Evolutionary conservation across 2,888 invertebrate species (phyloP).

Genomic region (Taphrorychus bicolor): DNA sequence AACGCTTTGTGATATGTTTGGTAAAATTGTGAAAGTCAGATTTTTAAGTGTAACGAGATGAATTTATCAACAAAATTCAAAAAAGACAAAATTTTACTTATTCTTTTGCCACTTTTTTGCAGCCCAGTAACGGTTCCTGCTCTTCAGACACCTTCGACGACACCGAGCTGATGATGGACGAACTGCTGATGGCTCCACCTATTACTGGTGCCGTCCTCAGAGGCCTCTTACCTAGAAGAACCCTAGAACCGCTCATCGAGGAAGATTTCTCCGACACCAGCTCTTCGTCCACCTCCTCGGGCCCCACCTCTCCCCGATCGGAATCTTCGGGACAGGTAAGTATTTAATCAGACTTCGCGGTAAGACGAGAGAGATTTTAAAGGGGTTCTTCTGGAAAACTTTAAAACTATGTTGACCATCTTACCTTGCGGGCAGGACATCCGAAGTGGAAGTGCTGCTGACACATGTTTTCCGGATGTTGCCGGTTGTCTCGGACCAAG

Average conservation of each 20-base stretch:
- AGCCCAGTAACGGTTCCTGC: constrained; percentile 56
- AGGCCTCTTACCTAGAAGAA: constrained; percentile 75
- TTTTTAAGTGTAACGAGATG: too few relatives aligned
- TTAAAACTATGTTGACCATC: constrained; percentile 48
- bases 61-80: too few relatives aligned
- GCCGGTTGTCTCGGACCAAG: constrained; percentile 44
- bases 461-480: constrained; percentile 62
- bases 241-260: constrained; percentile 82
- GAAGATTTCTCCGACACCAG: constrained; percentile 79
- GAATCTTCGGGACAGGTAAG: constrained; percentile 60
- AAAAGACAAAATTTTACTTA: too few relatives aligned
- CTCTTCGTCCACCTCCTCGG: constrained; percentile 57
- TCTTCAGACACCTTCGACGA: constrained; percentile 77
- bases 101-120: constrained; percentile 1
- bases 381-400: not conserved
- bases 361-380: not conserved
- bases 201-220: constrained; percentile 76
- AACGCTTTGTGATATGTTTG: too few relatives aligned
- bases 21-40: too few relatives aligned
- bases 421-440: constrained; percentile 62
- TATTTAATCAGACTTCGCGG: constrained; percentile 39
- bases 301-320: constrained; percentile 49
- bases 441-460: constrained; percentile 63
- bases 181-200: constrained; percentile 78
- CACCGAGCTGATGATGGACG: constrained; percentile 83